A percentile compares a stretch with the other conserved stretches of the same genome.
Conservation (phyloP, 2,888 invertebrate species). For the Hipparchia sbordonii region DNA sequence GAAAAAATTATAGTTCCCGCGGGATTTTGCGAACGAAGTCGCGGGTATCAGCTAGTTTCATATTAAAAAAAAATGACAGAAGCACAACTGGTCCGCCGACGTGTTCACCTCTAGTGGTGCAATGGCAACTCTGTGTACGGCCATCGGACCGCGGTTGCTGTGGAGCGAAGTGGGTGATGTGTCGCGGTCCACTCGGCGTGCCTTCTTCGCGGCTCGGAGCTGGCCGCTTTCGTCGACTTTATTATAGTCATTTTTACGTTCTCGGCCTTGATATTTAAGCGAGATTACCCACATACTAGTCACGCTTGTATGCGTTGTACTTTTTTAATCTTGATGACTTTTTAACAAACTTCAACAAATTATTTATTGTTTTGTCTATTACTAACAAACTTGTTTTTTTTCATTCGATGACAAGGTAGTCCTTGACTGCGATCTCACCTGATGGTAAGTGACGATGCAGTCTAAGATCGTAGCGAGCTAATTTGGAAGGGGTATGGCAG, state of each 20-base stretch:
- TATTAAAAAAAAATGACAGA: no score
- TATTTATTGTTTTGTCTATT: neutral
- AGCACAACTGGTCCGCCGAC: neutral
- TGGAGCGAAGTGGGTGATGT: constrained; percentile 60
- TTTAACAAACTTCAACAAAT: neutral
- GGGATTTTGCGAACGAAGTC: no score
- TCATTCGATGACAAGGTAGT: no score
- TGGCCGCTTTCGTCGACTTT: constrained; percentile 53
- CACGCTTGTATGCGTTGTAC: constrained; percentile 53
- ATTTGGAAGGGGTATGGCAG: no score
- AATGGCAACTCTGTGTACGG: neutral
- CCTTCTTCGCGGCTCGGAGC: constrained; percentile 48
- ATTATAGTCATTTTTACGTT: constrained; percentile 54
- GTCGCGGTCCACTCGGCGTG: constrained; percentile 67
- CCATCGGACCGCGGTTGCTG: constrained; percentile 36
- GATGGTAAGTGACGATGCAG: no score
- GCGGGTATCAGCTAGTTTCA: no score
- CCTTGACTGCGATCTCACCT: no score
- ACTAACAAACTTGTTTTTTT: no score
- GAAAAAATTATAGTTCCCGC: no score
- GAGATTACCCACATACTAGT: constrained; percentile 51
- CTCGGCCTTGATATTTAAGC: constrained; percentile 49
- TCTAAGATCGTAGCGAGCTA: no score
- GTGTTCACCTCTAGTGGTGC: neutral
- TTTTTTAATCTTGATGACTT: constrained; percentile 39